Conservation (phyloP, 2,888 invertebrate species). For the Tyria jacobaeae region DNA sequence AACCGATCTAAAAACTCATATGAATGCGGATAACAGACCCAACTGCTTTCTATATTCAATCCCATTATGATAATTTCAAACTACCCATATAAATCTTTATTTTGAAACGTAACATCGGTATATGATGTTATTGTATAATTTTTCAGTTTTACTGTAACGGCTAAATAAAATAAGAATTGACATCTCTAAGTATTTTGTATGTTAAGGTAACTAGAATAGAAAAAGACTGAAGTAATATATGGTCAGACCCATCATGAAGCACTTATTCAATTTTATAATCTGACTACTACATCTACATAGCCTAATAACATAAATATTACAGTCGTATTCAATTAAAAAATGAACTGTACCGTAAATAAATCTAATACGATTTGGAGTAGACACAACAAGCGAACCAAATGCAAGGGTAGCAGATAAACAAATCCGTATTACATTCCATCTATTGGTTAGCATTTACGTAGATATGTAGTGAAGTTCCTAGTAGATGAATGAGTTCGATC, state of each 20-base stretch:
- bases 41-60: constrained; percentile 51
- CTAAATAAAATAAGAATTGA: constrained; percentile 12
- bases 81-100: constrained; percentile 45
- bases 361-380: constrained; percentile 58
- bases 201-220: not conserved
- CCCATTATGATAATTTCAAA: constrained; percentile 53
- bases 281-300: too few species aligned
- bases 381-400: constrained; percentile 65
- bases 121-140: constrained; percentile 34
- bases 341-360: constrained; percentile 27
- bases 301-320: not conserved
- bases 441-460: constrained; percentile 50
- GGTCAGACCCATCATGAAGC: too few species aligned
- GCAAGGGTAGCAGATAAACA: constrained; percentile 65
- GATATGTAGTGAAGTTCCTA: constrained; percentile 25
- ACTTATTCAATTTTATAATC: too few species aligned
- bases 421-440: constrained; percentile 61
- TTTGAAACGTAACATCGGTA: constrained; percentile 29
- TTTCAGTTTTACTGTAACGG: constrained; percentile 28
- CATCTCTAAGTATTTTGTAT: constrained; percentile 9
- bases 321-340: constrained; percentile 53
- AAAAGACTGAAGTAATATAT: not conserved
- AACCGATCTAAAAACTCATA: constrained; percentile 62
- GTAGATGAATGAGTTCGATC: constrained; percentile 72
- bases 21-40: constrained; percentile 51